Conservation (phyloP, 30 jellyfish, hydroid and myxozoan species). For the Pelagia noctiluca region DNA sequence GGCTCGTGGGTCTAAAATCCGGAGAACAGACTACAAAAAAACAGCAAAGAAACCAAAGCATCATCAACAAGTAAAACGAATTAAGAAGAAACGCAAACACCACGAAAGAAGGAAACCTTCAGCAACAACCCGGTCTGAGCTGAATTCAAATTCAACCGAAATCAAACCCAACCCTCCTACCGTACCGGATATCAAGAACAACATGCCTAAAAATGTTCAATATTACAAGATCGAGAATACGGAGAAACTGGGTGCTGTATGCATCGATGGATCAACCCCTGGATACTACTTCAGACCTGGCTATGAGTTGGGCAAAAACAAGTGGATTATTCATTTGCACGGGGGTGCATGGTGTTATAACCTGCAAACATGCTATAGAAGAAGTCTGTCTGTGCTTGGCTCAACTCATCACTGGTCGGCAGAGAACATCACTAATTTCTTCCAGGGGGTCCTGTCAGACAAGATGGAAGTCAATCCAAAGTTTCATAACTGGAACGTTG, state of each 20-base stretch:
- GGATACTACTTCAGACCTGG: conserved; percentile 89
- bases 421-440: conserved; percentile 80
- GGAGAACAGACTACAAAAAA: too few species aligned
- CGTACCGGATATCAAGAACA: conserved; percentile 35
- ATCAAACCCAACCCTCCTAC: conserved; percentile 10
- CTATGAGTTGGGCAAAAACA: conserved; percentile 57
- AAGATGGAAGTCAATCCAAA: conserved; percentile 65
- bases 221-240: conserved; percentile 58
- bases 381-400: conserved; percentile 85
- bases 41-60: too few species aligned
- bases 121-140: conserved; percentile 31
- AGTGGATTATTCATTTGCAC: conserved; percentile 95
- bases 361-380: conserved; percentile 77
- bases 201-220: conserved; percentile 53
- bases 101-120: neutral
- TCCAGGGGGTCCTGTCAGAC: conserved; percentile 86
- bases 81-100: neutral
- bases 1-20: too few species aligned
- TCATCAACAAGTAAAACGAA: neutral
- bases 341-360: conserved; percentile 99
- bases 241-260: conserved; percentile 67
- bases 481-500: conserved; percentile 85
- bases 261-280: conserved; percentile 93
- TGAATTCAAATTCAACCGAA: conserved; percentile 5
- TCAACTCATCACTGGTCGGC: conserved; percentile 81